phyloP scores from a whole-genome alignment of 2,113 vertebrate genomes.

The Erinaceus europaeus region DNA sequence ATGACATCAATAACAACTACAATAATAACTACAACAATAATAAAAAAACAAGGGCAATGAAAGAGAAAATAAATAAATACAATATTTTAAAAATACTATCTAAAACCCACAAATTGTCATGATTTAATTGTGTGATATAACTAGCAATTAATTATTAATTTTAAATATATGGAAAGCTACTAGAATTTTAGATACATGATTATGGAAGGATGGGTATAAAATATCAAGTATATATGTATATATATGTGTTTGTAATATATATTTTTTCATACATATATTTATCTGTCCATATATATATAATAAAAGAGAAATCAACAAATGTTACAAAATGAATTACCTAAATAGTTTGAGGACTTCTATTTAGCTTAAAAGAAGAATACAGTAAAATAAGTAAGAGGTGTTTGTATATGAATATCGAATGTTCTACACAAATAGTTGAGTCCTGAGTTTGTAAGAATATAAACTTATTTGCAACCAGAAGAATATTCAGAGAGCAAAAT shows the following conservation, averaged over 20 bases:
- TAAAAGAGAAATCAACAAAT: not conserved
- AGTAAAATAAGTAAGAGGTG: not conserved
- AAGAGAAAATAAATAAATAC: no score
- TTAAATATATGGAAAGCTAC: not conserved
- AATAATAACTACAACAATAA: no score
- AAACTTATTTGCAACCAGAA: not conserved
- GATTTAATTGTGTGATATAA: not conserved
- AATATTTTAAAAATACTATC: not conserved
- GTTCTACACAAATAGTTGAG: not conserved
- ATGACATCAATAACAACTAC: no score
- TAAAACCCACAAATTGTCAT: not conserved
- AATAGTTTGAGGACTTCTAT: not conserved
- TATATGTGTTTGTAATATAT: no score
- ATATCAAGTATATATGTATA: not conserved
- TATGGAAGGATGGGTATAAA: not conserved
- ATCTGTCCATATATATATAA: no score
- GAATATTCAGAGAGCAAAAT: not conserved
- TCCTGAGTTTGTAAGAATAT: not conserved
- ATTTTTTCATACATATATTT: no score
- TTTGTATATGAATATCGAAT: not conserved
- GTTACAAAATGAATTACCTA: not conserved
- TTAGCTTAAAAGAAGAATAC: not conserved
- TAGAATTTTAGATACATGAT: not conserved
- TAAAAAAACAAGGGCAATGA: no score
- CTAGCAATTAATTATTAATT: not conserved